A percentile compares a stretch with the other conserved stretches of the same genome.
phyloP scores from a whole-genome alignment of 1,140 invertebrate species.

The Pectinophora gossypiella region DNA sequence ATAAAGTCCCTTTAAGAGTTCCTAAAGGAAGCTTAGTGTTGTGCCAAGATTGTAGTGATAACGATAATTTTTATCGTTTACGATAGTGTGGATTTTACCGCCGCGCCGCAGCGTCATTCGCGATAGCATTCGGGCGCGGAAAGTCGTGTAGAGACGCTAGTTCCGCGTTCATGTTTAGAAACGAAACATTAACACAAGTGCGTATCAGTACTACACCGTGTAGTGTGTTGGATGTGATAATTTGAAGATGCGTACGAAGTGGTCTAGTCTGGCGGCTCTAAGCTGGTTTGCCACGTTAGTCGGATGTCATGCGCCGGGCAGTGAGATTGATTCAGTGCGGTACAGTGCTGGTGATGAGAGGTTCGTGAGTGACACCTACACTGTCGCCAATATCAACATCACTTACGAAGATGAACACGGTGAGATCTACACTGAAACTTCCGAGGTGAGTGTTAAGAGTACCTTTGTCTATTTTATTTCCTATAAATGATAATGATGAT shows the following conservation, averaged over 20 bases:
- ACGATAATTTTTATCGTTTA: background rate
- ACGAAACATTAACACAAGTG: constrained; percentile 13
- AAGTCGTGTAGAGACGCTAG: background rate
- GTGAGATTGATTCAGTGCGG: constrained; percentile 48
- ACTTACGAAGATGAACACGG: constrained; percentile 62
- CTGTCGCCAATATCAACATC: constrained; percentile 57
- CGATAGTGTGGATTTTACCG: constrained; percentile 11
- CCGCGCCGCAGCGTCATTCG: constrained; percentile 29
- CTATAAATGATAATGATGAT: too few species aligned
- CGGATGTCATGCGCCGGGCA: constrained; percentile 49
- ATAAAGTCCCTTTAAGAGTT: constrained; percentile 14
- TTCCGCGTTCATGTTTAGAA: constrained; percentile 25
- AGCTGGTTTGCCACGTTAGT: constrained; percentile 49
- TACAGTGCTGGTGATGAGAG: constrained; percentile 48
- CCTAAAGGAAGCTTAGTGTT: constrained; percentile 28
- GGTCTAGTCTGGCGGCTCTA: constrained; percentile 46
- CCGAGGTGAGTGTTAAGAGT: constrained; percentile 57
- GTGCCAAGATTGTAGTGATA: constrained; percentile 20
- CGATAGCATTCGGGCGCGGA: background rate
- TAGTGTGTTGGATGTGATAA: constrained; percentile 11
- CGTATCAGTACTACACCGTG: background rate
- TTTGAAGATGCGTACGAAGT: constrained; percentile 56
- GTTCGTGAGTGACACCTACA: constrained; percentile 39
- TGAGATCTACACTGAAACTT: constrained; percentile 48
- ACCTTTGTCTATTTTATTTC: too few species aligned